Base-by-base conservation (phyloP, 2,113 vertebrate species). In the Phaethornis superciliosus region DNA sequence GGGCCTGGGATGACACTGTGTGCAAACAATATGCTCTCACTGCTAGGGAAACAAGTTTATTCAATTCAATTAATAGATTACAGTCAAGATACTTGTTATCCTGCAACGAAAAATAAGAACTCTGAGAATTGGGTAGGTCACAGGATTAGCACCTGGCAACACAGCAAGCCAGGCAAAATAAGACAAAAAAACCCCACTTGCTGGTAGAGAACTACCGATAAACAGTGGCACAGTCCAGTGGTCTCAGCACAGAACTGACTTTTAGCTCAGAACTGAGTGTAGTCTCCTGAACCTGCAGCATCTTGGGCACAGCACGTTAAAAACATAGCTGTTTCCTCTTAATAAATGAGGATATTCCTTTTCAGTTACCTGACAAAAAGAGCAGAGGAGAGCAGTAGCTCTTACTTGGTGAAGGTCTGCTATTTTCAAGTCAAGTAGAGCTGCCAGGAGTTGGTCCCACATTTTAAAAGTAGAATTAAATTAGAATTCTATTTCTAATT, bases 41-140 rank as follows among this genome's bases (percentile, higher is more conserved):
- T 98, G 98, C 98, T 97, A 98, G 98, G 98, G 98, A 99, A 98
- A 98, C 98, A 98, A 98, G 98, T 99, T 99, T 98, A 99, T 99
- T 99, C 98, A 99, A 99, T 99, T 99, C 98, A 99, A 99, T 99
- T 99, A 99, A 98, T 98, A 98, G 98, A 98, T 98, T 98, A 98
- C 96, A 98, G 98, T 97, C 98, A 98, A 98, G 98, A 98, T 98
- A 98, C 98, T 98, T 97, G 96, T 98, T 98, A 98, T 98, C 98
- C 98, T 96, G 89, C 96, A 97, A 98, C 91, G 96, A 96, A 97
- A 98, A 98, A 97, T 94, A 97, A 97, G 81, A 97, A 96, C 96
- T 96, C 91, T 19, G 94, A 98, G 95, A 98, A 98, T 98, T 97
- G 97, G 96, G 91, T 94, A 97, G 97, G 96, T 97, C 67, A 30